Conservation (phyloP, 2,888 invertebrate genomes). For the Trissolcus japonicus region DNA sequence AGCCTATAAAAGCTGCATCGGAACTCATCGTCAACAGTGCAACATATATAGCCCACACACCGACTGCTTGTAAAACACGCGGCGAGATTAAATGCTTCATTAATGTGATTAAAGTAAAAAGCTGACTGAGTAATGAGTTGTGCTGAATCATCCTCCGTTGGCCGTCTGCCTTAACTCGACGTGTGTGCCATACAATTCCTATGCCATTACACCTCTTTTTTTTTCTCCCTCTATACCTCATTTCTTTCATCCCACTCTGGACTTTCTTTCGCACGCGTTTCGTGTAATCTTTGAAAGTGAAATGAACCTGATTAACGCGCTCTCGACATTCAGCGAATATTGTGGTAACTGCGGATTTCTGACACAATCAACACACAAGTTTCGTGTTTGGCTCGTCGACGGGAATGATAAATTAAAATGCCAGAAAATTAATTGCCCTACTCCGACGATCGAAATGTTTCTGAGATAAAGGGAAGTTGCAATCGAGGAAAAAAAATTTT, state of each 20-base stretch:
- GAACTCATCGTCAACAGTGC: conserved; percentile 69
- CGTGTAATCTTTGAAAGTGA: conserved; percentile 43
- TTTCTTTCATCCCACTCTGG: conserved; percentile 10
- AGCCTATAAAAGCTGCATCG: conserved; percentile 51
- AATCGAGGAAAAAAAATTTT: too few relatives aligned
- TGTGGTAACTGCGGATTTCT: conserved; percentile 2
- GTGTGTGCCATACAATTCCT: conserved; percentile 58
- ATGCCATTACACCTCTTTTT: conserved; percentile 53
- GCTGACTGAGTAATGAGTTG: conserved; percentile 74
- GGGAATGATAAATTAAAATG: conserved; percentile 1
- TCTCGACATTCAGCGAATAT: conserved; percentile 1
- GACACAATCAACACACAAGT: background rate
- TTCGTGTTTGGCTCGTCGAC: conserved; percentile 1
- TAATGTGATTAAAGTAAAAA: conserved; percentile 77
- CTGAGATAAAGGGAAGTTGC: too few relatives aligned
- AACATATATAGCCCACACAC: conserved; percentile 73
- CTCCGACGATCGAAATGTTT: too few relatives aligned
- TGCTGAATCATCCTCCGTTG: conserved; percentile 71
- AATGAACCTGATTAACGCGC: conserved; percentile 14
- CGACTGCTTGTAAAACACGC: conserved; percentile 75
- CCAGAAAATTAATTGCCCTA: background rate
- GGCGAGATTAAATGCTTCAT: conserved; percentile 76
- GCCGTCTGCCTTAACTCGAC: conserved; percentile 54
- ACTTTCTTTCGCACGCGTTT: conserved; percentile 46
- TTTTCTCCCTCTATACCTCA: conserved; percentile 29